These are phyloP conservation scores for Tanytarsus gracilentus DNA, from an alignment of 2,888 invertebrate species.

Conservation along the genomic window DNA sequence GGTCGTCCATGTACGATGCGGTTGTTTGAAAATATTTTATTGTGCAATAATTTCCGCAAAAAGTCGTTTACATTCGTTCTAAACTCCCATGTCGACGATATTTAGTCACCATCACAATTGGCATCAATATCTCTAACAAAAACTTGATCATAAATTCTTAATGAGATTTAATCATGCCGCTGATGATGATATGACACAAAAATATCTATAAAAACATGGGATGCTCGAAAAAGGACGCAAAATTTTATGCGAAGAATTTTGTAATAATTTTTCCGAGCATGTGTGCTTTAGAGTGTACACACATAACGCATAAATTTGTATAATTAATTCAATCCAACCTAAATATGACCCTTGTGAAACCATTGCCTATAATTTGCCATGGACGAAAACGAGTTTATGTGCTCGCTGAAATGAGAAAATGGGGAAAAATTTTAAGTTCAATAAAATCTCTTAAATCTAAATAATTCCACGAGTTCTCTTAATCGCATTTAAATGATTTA, in stretches of 20 bases:
- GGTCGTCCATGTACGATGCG: neutral
- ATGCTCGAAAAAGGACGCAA: neutral
- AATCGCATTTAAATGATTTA: no score
- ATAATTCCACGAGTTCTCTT: no score
- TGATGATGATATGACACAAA: constrained; percentile 2
- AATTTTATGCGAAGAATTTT: constrained; percentile 3
- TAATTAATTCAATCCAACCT: constrained; percentile 17
- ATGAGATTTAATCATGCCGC: constrained; percentile 9
- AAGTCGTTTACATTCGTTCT: constrained; percentile 13
- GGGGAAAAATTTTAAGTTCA: no score
- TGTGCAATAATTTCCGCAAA: no score
- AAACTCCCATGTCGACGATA: neutral
- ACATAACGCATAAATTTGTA: neutral
- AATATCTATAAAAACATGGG: neutral
- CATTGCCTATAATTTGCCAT: no score
- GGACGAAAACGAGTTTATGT: no score
- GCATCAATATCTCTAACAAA: neutral
- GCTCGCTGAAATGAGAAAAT: no score
- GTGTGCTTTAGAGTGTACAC: neutral
- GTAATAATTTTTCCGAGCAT: neutral
- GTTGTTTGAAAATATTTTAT: constrained; percentile 1
- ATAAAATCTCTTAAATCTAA: no score
- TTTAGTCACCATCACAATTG: neutral
- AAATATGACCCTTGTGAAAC: constrained; percentile 22
- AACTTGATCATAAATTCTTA: constrained; percentile 11